These are phyloP conservation scores for Andrena trimmerana DNA, from an alignment of 2,888 invertebrate genomes.

Conservation along the genomic window DNA sequence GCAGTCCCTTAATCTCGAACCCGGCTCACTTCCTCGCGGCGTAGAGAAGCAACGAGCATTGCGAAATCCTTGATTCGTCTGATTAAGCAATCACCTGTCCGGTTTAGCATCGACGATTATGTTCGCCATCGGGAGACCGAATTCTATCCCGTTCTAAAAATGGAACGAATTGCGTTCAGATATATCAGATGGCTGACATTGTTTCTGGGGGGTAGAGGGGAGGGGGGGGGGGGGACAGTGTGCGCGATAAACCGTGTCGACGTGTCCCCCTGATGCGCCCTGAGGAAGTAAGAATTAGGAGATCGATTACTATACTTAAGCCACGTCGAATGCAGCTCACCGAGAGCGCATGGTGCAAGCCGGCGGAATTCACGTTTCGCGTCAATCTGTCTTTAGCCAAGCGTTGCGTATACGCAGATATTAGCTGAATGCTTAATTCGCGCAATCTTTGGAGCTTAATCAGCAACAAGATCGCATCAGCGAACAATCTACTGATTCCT, in stretches of 20 bases:
- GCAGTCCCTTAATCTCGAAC: too few relatives aligned
- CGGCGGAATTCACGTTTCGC: neutral
- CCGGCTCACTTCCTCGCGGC: too few relatives aligned
- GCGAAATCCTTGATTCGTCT: too few relatives aligned
- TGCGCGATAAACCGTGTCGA: constrained; percentile 26
- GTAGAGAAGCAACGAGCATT: too few relatives aligned
- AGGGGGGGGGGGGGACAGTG: neutral
- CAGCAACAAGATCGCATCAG: neutral
- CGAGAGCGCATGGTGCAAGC: constrained; percentile 1
- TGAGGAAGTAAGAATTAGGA: constrained; percentile 74
- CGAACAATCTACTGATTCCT: neutral
- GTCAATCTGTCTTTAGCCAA: neutral
- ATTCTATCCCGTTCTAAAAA: constrained; percentile 53
- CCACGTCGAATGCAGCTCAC: constrained; percentile 10
- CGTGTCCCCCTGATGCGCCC: constrained; percentile 52
- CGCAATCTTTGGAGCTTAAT: neutral
- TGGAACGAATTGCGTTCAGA: constrained; percentile 54
- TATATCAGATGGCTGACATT: constrained; percentile 50
- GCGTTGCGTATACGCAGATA: neutral
- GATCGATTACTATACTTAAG: constrained; percentile 72
- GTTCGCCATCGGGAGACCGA: constrained; percentile 24
- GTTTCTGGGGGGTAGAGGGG: constrained; percentile 33
- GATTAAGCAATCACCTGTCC: neutral
- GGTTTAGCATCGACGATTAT: neutral
- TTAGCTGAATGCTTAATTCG: neutral